phyloP scores from a whole-genome alignment of 35 echinoderm and acorn worm genomes.

The Anneissia japonica region DNA sequence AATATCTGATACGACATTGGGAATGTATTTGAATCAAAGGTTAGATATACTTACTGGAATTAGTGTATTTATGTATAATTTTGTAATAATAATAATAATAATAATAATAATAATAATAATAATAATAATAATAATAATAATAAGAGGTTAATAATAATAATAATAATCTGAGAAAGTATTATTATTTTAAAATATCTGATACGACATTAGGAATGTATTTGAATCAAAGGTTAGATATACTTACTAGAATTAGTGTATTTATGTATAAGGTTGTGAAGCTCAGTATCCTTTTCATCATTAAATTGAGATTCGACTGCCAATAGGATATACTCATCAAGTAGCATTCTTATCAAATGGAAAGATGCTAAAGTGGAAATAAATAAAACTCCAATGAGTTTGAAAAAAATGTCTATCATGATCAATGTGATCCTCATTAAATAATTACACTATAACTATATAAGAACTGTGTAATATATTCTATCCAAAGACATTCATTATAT shows the following conservation, averaged over 20 bases:
- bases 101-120: background rate
- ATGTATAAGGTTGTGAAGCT: slow-evolving; percentile 74
- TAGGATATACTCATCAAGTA: slow-evolving; percentile 92
- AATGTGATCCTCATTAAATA: background rate
- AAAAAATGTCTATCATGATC: background rate
- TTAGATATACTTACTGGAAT: slow-evolving; percentile 47
- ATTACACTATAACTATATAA: background rate
- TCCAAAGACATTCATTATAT: no score
- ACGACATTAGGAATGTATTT: background rate
- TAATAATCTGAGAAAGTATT: background rate
- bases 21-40: background rate
- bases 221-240: slow-evolving; percentile 11
- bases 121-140: background rate
- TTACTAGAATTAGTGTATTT: slow-evolving; percentile 81
- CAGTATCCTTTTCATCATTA: slow-evolving; percentile 89
- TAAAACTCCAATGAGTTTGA: background rate
- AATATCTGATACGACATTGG: background rate
- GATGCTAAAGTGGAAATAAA: slow-evolving; percentile 38
- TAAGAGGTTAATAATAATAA: background rate
- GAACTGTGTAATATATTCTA: no score
- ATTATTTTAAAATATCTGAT: background rate
- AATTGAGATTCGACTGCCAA: slow-evolving; percentile 92
- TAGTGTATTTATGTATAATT: slow-evolving; percentile 80
- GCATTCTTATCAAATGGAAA: slow-evolving; percentile 95
- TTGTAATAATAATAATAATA: background rate